Evolutionary conservation across 1,140 invertebrate species (phyloP).

Genomic region (Papilio machaon): DNA sequence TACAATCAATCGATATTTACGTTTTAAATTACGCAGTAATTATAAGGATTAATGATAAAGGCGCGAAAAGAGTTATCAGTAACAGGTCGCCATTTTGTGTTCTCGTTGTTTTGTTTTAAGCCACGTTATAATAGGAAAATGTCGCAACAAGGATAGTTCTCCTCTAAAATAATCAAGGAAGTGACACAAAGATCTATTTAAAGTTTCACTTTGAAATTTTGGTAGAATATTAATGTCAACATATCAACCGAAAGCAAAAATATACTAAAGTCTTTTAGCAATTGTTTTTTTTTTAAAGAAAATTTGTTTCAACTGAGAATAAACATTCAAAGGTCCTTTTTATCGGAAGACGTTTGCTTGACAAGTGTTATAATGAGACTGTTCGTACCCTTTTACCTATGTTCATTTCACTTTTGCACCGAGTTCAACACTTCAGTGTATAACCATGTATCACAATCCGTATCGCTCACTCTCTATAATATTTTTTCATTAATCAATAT

Average conservation of each 20-base stretch:
- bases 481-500: slow-evolving; percentile 6
- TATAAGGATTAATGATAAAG: slow-evolving; percentile 3
- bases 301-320: not conserved
- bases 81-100: slow-evolving; percentile 14
- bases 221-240: too few species aligned
- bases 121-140: slow-evolving; percentile 21
- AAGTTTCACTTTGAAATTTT: not conserved
- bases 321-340: too few species aligned
- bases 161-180: not conserved
- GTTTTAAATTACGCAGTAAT: slow-evolving; percentile 20
- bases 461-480: too few species aligned
- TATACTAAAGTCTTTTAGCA: too few species aligned
- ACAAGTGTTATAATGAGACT: not conserved
- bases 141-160: not conserved
- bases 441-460: not conserved
- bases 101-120: not conserved
- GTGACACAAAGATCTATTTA: not conserved
- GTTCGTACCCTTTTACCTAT: not conserved
- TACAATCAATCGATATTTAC: not conserved
- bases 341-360: not conserved
- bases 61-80: not conserved
- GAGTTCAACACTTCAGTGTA: not conserved
- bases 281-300: not conserved
- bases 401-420: not conserved
- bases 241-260: too few species aligned